Evolutionary conservation across 2,113 vertebrate genomes (phyloP), one percentile per base, ranked within the genome.

Genomic region (Tyto alba): DNA sequence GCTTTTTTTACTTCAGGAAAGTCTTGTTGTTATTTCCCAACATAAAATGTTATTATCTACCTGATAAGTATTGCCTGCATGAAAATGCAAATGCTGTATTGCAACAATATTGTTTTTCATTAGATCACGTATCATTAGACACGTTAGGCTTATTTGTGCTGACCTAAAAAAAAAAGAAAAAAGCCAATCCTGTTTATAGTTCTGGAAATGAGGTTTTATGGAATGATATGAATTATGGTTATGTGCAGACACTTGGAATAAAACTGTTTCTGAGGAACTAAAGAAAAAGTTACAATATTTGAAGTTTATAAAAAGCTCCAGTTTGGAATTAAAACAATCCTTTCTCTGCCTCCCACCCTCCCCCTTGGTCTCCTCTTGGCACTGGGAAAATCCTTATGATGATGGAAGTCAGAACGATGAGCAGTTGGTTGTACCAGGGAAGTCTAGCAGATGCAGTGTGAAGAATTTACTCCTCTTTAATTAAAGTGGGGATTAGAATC

Each of bases 391-490:
- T 89, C 79, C 75, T 92, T 59, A 34, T 0, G 1, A 50, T 32
- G 90, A 10, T 81, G 82, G 92, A 66, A 94, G 55, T 69, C n/a
- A 18, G 67, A 63, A 15, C 0, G 56, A 71, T 43, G 85, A 96
- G 91, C 80, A 62, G 79, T 77, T 69, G 84, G 11, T 69, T 1
- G 25, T 93, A 85, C 91, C 91, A 96, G 81, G 60, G 63, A 91
- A 96, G 85, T 52, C 75, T 11, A 77, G 75, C 83, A 92, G 76
- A 94, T 84, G 82, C 71, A 63, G 73, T 80, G 93, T 71, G 82
- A 95, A 91, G 85, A 95, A 94, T 82, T 94, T 63, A 43, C 83
- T 94, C 76, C 88, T 95, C 68, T 95, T 92, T 94, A 92, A 96
- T 95, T 90, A 72, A 95, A 96, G 40, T 41, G 47, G 43, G 92